A percentile compares a stretch with the other conserved stretches of the same genome.
Conservation (phyloP, 2,113 vertebrate species). For the Oncorhynchus kisutch region DNA sequence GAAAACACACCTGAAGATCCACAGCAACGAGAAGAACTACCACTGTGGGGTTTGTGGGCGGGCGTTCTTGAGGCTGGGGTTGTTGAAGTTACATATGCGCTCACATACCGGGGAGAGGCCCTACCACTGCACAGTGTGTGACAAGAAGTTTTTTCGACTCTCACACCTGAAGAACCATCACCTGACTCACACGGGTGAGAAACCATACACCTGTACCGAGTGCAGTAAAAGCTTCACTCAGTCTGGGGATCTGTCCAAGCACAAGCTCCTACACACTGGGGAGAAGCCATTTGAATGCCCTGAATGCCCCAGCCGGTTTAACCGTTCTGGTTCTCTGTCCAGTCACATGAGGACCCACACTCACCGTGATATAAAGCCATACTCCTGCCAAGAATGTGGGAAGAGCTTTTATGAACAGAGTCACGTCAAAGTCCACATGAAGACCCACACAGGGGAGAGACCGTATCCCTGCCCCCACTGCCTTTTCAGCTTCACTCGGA, state of each 20-base stretch:
- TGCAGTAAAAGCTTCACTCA: slow-evolving; percentile 74
- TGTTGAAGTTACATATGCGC: slow-evolving; percentile 76
- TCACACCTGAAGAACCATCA: slow-evolving; percentile 68
- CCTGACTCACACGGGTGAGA: slow-evolving; percentile 75
- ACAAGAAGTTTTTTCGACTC: slow-evolving; percentile 43
- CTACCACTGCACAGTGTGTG: slow-evolving; percentile 67
- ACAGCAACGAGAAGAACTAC: slow-evolving; percentile 72
- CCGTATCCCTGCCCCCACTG: slow-evolving; percentile 70
- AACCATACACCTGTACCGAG: slow-evolving; percentile 71
- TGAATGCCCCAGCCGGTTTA: slow-evolving; percentile 70
- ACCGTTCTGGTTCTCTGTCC: slow-evolving; percentile 67
- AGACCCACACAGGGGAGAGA: slow-evolving; percentile 76
- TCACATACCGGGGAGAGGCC: slow-evolving; percentile 73
- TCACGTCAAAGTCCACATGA: slow-evolving; percentile 73
- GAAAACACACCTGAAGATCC: slow-evolving; percentile 71
- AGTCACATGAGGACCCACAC: slow-evolving; percentile 73
- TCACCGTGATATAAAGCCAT: slow-evolving; percentile 68
- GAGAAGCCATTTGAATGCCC: slow-evolving; percentile 73
- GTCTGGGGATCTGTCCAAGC: slow-evolving; percentile 69
- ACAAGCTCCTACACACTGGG: slow-evolving; percentile 74
- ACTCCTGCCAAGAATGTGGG: slow-evolving; percentile 74
- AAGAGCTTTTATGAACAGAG: slow-evolving; percentile 70
- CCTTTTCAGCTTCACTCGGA: slow-evolving; percentile 68
- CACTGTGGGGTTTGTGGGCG: slow-evolving; percentile 75
- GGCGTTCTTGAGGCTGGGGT: slow-evolving; percentile 72